Percentiles rank a stretch among this genome's conserved stretches.
These are phyloP conservation scores for Drosophila simulans DNA, from an alignment of 1,140 invertebrate species.

Conservation along the genomic window DNA sequence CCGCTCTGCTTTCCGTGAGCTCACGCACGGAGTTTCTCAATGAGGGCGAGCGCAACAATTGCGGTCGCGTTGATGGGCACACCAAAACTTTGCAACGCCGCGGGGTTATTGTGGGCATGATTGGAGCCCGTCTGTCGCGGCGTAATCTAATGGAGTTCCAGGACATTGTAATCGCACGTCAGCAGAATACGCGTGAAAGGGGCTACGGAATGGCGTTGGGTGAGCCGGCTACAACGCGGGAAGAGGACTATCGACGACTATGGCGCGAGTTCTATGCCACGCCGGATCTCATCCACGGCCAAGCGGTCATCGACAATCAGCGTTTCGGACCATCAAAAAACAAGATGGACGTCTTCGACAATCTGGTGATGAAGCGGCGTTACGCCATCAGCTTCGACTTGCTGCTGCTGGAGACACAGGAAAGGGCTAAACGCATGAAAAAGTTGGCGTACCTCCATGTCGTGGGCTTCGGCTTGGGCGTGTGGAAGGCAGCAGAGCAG, in stretches of 20 bases:
- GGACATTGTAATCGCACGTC: constrained; percentile 85
- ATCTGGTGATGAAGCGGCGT: constrained; percentile 76
- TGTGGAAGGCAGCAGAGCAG: constrained; percentile 72
- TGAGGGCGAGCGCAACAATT: constrained; percentile 87
- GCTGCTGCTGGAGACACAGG: constrained; percentile 67
- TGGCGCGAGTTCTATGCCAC: constrained; percentile 71
- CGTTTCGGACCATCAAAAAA: constrained; percentile 58
- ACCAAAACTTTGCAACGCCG: constrained; percentile 49
- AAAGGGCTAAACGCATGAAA: constrained; percentile 33
- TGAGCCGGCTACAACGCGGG: constrained; percentile 10
- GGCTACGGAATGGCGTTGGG: constrained; percentile 81
- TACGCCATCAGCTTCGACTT: constrained; percentile 76
- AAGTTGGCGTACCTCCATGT: constrained; percentile 76
- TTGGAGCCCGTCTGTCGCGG: constrained; percentile 85
- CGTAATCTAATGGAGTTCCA: constrained; percentile 86
- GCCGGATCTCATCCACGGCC: constrained; percentile 44
- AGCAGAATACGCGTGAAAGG: constrained; percentile 85
- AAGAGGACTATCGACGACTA: constrained; percentile 58
- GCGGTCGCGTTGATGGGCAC: constrained; percentile 83
- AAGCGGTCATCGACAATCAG: constrained; percentile 45
- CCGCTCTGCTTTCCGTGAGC: constrained; percentile 87
- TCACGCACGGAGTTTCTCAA: constrained; percentile 88
- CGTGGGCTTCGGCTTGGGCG: constrained; percentile 78
- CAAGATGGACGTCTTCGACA: constrained; percentile 71
- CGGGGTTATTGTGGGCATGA: constrained; percentile 84